Evolutionary conservation across 2,888 invertebrate genomes (phyloP).

Genomic region (Saturnia japonica): DNA sequence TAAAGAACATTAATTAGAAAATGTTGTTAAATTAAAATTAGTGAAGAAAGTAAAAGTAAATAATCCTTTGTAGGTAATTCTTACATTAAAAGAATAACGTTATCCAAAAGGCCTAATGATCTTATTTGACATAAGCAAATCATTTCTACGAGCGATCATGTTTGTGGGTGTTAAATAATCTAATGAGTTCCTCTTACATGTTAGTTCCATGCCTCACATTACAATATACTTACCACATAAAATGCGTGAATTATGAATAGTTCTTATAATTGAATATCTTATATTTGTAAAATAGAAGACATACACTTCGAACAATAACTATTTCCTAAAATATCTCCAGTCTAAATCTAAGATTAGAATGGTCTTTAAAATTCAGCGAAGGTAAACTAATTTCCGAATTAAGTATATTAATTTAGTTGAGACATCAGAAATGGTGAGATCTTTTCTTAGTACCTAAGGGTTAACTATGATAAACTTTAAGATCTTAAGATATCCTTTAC

Average conservation of each 20-base stretch:
- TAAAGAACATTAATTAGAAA: neutral
- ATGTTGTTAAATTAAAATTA: neutral
- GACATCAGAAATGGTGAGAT: neutral
- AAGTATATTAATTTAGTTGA: neutral
- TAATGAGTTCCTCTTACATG: too few relatives aligned
- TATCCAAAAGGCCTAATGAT: neutral
- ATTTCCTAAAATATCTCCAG: neutral
- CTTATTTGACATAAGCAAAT: neutral
- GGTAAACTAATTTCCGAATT: neutral
- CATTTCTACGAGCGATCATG: too few relatives aligned
- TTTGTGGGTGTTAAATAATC: too few relatives aligned
- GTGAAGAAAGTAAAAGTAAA: neutral
- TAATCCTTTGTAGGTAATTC: neutral
- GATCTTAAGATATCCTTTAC: slow-evolving; percentile 7
- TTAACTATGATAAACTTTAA: slow-evolving; percentile 12
- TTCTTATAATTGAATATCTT: neutral
- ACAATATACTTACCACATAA: too few relatives aligned
- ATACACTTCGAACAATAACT: neutral
- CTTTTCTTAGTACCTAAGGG: neutral
- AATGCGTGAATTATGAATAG: neutral
- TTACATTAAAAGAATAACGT: neutral
- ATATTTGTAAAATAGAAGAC: too few relatives aligned
- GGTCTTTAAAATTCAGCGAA: neutral
- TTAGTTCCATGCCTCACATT: too few relatives aligned
- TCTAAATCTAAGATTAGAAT: neutral